Evolutionary conservation across 1,140 invertebrate species (phyloP), one percentile per base, ranked within the genome.

Genomic region (Leptopilina clavipes): DNA sequence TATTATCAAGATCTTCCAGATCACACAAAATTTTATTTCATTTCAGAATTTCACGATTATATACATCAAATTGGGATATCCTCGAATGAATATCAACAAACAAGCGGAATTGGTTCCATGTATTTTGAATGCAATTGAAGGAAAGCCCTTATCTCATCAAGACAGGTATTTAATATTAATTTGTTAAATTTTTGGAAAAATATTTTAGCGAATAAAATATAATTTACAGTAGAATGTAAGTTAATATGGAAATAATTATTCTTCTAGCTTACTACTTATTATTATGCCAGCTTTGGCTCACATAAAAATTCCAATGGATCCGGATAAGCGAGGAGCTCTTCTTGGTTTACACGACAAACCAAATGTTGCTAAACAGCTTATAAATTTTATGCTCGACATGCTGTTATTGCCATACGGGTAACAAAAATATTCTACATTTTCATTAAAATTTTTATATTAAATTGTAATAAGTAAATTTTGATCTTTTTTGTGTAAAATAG

Each of bases 21-120:
- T 43, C 17, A 14, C 3, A 44, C 14, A 19, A 31, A 54, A 77
- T 40, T 74, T 45, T 73, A 74, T 78, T 78, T 70, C 56, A 48
- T 93, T 94, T 25, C 91, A 97, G 94, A 98, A 98, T 90, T 98
- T 98, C 87, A 95, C 96, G 56, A 96, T 98, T 73, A 97, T 98
- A 84, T 98, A 98, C 85, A 95, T 98, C 56, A 97, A 96, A 89
- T 93, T 98, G 93, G 97, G 97, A 17, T 98, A 94, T 91, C 96
- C 96, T 1, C 90, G 97, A 77, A 90, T 98, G 78, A 92, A 94
- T 43, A 89, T 93, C 45, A 93, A 94, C 14, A 93, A 95, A 81
- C 96, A 97, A 89, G 92, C 94, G 5, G 93, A 94, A 83, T 88
- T 98, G 70, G 91, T 97, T 17, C 95, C 96, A 19, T 91, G 92